These are phyloP conservation scores for Pelobates cultripes DNA, from an alignment of 2,797 vertebrate species.

Conservation along the genomic window DNA sequence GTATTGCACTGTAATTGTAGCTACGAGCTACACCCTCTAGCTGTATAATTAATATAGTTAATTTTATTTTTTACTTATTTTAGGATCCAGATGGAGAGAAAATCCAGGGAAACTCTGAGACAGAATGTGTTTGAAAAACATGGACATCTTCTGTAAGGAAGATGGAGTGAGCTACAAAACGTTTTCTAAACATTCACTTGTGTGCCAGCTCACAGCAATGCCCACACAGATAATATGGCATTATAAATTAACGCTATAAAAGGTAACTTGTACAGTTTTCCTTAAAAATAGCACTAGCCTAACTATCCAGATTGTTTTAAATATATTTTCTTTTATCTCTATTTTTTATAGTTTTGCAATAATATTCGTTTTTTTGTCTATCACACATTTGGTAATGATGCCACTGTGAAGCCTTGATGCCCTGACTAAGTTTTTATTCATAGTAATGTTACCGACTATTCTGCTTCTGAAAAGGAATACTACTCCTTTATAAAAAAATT, in stretches of 20 bases:
- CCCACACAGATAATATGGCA: not conserved
- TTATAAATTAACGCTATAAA: not conserved
- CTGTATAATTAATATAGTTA: not conserved
- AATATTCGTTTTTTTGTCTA: too few relatives aligned
- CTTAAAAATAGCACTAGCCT: too few relatives aligned
- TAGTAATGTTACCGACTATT: too few relatives aligned
- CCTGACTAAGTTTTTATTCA: too few relatives aligned
- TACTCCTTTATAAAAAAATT: too few relatives aligned
- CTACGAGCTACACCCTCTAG: constrained; percentile 36
- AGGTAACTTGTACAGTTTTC: too few relatives aligned
- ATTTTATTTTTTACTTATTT: not conserved
- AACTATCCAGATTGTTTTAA: too few relatives aligned
- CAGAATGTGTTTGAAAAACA: constrained; percentile 27
- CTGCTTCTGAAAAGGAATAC: too few relatives aligned
- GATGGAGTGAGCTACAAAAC: not conserved
- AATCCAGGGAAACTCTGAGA: constrained; percentile 34
- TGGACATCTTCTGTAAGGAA: not conserved
- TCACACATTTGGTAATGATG: too few relatives aligned
- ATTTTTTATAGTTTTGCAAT: too few relatives aligned
- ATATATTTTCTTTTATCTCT: too few relatives aligned
- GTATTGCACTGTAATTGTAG: constrained; percentile 40
- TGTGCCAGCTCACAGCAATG: not conserved
- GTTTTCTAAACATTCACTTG: not conserved
- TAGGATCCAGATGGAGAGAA: constrained; percentile 21
- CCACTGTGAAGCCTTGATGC: too few relatives aligned